Conservation (phyloP, 2,888 invertebrate species). For the Eretmocerus hayati region DNA sequence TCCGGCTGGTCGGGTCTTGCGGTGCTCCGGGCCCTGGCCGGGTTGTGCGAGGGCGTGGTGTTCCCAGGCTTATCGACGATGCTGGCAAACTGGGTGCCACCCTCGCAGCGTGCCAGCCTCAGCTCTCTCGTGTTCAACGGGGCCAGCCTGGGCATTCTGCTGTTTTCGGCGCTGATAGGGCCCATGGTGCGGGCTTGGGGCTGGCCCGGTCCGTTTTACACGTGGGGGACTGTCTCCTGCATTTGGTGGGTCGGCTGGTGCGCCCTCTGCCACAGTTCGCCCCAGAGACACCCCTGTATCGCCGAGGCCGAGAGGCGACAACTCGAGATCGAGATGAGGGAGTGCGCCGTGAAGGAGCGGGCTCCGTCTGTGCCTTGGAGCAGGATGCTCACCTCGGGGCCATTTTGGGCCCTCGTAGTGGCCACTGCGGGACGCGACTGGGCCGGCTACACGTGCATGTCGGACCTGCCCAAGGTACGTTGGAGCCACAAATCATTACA, state of each 20-base stretch:
- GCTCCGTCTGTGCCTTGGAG: constrained; percentile 23
- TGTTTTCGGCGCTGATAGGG: constrained; percentile 61
- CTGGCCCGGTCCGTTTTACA: constrained; percentile 74
- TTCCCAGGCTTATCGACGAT: constrained; percentile 77
- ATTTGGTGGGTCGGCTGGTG: constrained; percentile 67
- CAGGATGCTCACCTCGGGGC: constrained; percentile 48
- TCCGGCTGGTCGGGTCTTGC: constrained; percentile 68
- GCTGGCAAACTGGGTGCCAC: constrained; percentile 74
- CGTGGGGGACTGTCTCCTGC: constrained; percentile 67
- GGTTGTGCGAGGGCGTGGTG: constrained; percentile 78
- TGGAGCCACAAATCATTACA: no score
- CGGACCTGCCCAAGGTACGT: constrained; percentile 33
- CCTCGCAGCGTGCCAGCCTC: constrained; percentile 60
- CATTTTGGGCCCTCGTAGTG: constrained; percentile 62
- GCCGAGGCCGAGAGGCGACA: constrained; percentile 37
- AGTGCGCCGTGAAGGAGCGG: constrained; percentile 19
- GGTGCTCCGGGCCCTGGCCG: constrained; percentile 68
- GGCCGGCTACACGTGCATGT: constrained; percentile 20
- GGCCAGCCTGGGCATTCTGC: constrained; percentile 59
- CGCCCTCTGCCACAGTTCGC: constrained; percentile 39
- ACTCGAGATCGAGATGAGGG: constrained; percentile 33
- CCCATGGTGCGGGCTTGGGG: constrained; percentile 54
- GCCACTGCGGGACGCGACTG: constrained; percentile 40
- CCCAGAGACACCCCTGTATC: constrained; percentile 44
- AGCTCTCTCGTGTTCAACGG: constrained; percentile 75